Conservation (phyloP, 2,888 invertebrate species). For the Phortica magna region DNA sequence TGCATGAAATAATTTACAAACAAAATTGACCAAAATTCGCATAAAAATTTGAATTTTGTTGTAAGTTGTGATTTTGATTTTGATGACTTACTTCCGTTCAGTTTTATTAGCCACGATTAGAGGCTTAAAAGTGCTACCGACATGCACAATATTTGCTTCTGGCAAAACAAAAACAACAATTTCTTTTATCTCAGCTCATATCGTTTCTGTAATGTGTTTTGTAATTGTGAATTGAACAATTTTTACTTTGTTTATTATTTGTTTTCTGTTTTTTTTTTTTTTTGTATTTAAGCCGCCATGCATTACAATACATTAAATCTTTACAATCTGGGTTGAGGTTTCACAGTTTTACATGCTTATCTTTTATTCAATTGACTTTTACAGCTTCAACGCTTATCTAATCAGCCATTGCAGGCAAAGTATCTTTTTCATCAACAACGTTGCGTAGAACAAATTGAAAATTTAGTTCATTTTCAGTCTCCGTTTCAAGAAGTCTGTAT, state of each 20-base stretch:
- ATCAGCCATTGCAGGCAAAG: not conserved
- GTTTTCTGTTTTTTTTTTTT: conserved; percentile 34
- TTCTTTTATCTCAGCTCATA: not conserved
- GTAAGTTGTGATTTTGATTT: not conserved
- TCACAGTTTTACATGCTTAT: not conserved
- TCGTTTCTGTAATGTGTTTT: not conserved
- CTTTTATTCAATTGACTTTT: not conserved
- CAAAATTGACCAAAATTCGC: not conserved
- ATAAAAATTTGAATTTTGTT: not conserved
- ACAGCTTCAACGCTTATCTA: conserved; percentile 10
- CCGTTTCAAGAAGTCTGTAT: not conserved
- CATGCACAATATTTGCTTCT: not conserved
- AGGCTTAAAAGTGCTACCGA: not conserved
- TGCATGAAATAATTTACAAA: not conserved
- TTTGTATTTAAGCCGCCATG: not conserved
- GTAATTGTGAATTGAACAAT: not conserved
- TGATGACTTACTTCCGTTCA: not conserved
- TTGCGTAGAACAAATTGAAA: not conserved
- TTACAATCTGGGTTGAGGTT: not conserved
- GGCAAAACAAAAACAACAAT: not conserved
- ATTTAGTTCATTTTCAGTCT: not conserved
- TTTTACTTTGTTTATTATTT: not conserved
- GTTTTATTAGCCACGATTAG: not conserved
- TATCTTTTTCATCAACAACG: not conserved
- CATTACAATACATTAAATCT: not conserved